Evolutionary conservation across 1,140 invertebrate species (phyloP).

Genomic region (Antheraea pernyi): DNA sequence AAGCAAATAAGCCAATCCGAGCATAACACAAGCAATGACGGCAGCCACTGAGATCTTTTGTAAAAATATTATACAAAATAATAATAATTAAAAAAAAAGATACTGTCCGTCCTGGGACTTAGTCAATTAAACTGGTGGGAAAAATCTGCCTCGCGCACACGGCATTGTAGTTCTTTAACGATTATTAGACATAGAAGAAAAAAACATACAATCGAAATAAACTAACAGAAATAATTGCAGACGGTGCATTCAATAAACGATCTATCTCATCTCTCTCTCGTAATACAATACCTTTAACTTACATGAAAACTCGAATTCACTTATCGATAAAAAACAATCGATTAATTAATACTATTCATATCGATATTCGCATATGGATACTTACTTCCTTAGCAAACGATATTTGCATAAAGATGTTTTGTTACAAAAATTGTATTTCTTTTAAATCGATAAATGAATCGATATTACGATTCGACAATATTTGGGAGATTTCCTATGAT

Average conservation of each 20-base stretch:
- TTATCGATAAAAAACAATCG: no score
- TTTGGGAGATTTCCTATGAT: neutral
- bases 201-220: conserved; percentile 1
- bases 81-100: conserved; percentile 33
- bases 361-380: no score
- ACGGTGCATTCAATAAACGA: neutral
- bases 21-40: conserved; percentile 46
- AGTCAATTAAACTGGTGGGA: conserved; percentile 62
- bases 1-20: conserved; percentile 10
- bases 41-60: conserved; percentile 63
- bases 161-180: conserved; percentile 51
- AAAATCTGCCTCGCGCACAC: conserved; percentile 53
- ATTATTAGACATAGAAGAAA: conserved; percentile 27
- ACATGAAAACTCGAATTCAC: no score
- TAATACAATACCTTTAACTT: no score
- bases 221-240: neutral
- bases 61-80: conserved; percentile 23
- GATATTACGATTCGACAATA: neutral
- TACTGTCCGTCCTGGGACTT: conserved; percentile 50
- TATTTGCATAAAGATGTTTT: no score
- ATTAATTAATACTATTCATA: no score
- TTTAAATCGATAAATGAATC: no score
- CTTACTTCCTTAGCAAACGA: no score
- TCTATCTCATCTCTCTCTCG: no score
- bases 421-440: no score